Base-by-base conservation (phyloP, 2,113 vertebrate genomes). In the Struthidea cinerea region DNA sequence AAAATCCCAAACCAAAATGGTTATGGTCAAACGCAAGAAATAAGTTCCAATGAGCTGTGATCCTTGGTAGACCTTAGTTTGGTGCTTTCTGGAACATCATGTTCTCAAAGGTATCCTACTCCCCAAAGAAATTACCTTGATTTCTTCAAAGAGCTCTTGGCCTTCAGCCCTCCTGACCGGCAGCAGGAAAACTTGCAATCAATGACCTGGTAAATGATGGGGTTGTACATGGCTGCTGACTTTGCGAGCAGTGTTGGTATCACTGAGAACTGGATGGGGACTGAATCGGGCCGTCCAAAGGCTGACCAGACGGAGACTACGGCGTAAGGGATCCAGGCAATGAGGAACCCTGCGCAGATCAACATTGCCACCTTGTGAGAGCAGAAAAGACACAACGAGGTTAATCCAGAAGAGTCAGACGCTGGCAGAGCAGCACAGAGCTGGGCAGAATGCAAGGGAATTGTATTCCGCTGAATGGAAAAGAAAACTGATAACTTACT, bases 141-240 rank as follows among this genome's bases (percentile, higher is more conserved):
- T 74, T 97, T 98, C 94, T 97, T 98, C 82, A 92, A 97, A 86
- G 98, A 97, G 71, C 94, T 97, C 77, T 96, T 98, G 93, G 98
- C 98, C 89, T 96, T 98, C 89, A 97, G 71, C 53, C 98, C 97
- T 74, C 92, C 80, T 9, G 92, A 59, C 10, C 94, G 97, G n/a
- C 96, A 97, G 56, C 98, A 99, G 74, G 98, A 90, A 55, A 98
- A 97, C 92, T 98, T 99, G 83, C 98, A 98, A 21, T 98, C 98
- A 10, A 99, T 98, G 42, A 99, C 97, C 96, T 99, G 99, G 97
- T 99, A 99, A 89, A 99, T 99, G 91, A 99, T 99, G 12, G 99
- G 99, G 96, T 99, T 99, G 97, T 99, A 99, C 99, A 99, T 99
- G 32, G 99, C 98, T 20, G 99, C 98, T 11, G 99, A 99, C 95